phyloP scores from a whole-genome alignment of 1,140 invertebrate species.

The Apis laboriosa region DNA sequence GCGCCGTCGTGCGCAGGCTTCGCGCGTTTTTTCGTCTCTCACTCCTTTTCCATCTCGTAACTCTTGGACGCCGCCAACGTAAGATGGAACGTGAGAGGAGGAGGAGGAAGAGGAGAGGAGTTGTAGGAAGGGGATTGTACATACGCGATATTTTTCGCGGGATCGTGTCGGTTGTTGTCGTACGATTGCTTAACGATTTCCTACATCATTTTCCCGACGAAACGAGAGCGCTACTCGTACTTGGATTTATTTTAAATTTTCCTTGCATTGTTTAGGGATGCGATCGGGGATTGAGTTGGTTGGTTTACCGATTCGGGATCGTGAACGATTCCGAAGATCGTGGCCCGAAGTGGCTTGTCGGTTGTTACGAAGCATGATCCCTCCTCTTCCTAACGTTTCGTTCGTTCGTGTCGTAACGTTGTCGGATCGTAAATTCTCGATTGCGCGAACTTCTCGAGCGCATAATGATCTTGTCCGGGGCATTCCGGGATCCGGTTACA shows the following conservation, averaged over 20 bases:
- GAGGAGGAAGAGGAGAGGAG: too few species aligned
- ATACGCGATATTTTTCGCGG: slow-evolving; percentile 13
- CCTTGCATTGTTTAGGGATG: too few species aligned
- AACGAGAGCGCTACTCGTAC: background rate
- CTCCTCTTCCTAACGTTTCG: slow-evolving; percentile 15
- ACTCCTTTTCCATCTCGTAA: slow-evolving; percentile 47
- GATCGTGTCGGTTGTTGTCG: background rate
- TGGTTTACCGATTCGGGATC: background rate
- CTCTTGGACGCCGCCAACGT: slow-evolving; percentile 55
- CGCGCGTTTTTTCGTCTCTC: slow-evolving; percentile 44
- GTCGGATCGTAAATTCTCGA: slow-evolving; percentile 65
- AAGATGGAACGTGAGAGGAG: slow-evolving; percentile 10
- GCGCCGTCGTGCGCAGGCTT: slow-evolving; percentile 44
- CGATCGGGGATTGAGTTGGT: background rate
- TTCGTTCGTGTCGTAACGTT: slow-evolving; percentile 40
- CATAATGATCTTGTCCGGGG: slow-evolving; percentile 60
- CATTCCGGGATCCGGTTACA: slow-evolving; percentile 66
- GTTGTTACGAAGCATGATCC: slow-evolving; percentile 29
- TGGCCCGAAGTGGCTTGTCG: slow-evolving; percentile 21
- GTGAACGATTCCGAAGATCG: background rate
- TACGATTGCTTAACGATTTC: slow-evolving; percentile 7
- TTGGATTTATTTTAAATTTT: background rate
- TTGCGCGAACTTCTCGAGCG: slow-evolving; percentile 58
- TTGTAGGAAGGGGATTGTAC: slow-evolving; percentile 17
- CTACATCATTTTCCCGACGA: background rate